A percentile compares a stretch with the other conserved stretches of the same genome.
Evolutionary conservation across 92 coral and sea anemone species (phyloP).

Genomic region (Parazoanthus swiftii): DNA sequence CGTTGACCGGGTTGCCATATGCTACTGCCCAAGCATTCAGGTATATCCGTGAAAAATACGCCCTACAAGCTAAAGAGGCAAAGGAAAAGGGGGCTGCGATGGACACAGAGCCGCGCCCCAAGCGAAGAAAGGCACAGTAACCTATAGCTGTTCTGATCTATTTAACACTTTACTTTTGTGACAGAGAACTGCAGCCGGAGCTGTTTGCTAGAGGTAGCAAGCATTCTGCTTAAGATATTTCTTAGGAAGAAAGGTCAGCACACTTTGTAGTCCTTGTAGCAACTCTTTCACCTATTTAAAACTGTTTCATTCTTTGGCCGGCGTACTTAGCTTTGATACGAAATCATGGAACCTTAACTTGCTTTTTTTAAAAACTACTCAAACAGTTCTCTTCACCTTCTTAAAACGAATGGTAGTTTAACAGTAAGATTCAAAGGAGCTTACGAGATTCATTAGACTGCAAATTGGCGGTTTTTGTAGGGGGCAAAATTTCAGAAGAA

Average conservation of each 20-base stretch:
- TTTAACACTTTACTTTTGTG: not conserved
- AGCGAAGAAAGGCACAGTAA: conserved; percentile 47
- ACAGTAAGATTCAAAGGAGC: too few relatives aligned
- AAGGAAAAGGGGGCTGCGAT: conserved; percentile 61
- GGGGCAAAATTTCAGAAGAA: too few relatives aligned
- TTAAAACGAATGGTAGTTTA: too few relatives aligned
- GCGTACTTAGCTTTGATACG: too few relatives aligned
- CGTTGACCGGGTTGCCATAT: conserved; percentile 87
- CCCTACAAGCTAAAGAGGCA: conserved; percentile 73
- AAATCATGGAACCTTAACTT: too few relatives aligned
- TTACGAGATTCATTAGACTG: too few relatives aligned
- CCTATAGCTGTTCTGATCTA: not conserved
- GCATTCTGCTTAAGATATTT: not conserved
- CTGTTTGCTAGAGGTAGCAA: not conserved
- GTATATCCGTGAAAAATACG: conserved; percentile 89
- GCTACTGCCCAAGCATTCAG: conserved; percentile 88
- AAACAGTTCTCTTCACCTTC: too few relatives aligned
- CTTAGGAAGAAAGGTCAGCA: not conserved
- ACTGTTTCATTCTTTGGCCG: too few relatives aligned
- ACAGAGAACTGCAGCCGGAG: not conserved
- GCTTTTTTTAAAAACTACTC: too few relatives aligned
- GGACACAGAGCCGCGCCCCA: conserved; percentile 62
- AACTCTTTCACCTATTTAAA: not conserved
- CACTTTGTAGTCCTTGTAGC: too few relatives aligned
- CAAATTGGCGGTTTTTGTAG: too few relatives aligned